phyloP scores from a whole-genome alignment of 2,797 vertebrate genomes.

The Vipera ursinii region DNA sequence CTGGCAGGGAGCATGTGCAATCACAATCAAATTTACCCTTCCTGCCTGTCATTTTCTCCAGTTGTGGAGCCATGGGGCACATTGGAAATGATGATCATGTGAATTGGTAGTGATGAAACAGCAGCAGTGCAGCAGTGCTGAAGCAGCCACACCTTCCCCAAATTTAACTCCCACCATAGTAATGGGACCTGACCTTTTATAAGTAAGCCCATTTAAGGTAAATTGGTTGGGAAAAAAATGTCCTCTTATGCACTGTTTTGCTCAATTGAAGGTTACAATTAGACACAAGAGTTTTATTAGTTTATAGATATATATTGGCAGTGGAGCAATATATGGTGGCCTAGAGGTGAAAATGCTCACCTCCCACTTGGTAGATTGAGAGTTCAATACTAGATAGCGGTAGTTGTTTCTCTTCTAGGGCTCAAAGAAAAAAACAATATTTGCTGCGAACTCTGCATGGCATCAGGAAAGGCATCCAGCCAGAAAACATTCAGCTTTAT shows the following conservation, averaged over 20 bases:
- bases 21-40: background rate
- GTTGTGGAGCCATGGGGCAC: background rate
- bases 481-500: background rate
- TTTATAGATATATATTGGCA: too few species aligned
- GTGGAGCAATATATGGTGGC: background rate
- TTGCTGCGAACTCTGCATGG: background rate
- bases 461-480: background rate
- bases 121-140: background rate
- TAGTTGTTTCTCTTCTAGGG: background rate
- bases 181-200: background rate
- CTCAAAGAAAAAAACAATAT: background rate
- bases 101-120: background rate
- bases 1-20: background rate
- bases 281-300: background rate
- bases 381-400: background rate
- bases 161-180: background rate
- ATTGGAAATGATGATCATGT: background rate
- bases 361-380: background rate
- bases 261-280: background rate
- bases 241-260: background rate
- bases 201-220: background rate
- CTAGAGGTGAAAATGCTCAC: background rate
- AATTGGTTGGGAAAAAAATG: background rate
- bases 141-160: background rate
- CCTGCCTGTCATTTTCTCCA: background rate